phyloP scores from a whole-genome alignment of 2,113 vertebrate genomes.

The Columba janthina region DNA sequence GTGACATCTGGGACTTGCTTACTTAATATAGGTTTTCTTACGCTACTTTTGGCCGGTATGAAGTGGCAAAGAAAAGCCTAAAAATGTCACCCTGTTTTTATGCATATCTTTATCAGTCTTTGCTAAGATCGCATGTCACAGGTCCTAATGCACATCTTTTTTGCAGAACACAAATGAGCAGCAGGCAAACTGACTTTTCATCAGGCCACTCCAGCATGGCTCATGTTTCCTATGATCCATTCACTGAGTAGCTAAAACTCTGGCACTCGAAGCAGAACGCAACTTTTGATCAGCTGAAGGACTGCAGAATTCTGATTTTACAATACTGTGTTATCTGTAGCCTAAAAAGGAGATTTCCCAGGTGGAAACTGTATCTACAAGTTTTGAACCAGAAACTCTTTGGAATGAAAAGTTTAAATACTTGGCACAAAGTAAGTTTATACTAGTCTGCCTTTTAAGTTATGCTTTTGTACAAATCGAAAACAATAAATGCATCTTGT shows the following conservation, averaged over 20 bases:
- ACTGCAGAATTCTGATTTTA: constrained; percentile 35
- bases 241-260: constrained; percentile 3
- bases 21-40: background rate
- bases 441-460: constrained; percentile 62
- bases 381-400: constrained; percentile 51
- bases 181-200: constrained; percentile 18
- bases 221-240: constrained; percentile 18
- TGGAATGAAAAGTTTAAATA: constrained; percentile 53
- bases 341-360: constrained; percentile 54
- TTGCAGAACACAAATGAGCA: background rate
- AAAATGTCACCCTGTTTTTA: background rate
- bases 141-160: background rate
- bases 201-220: constrained; percentile 27
- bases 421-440: constrained; percentile 59
- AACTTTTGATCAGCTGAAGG: constrained; percentile 5
- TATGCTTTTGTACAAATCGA: constrained; percentile 63
- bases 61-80: constrained; percentile 28
- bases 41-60: background rate
- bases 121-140: constrained; percentile 32
- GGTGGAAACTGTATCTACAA: constrained; percentile 47
- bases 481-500: constrained; percentile 68
- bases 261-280: background rate
- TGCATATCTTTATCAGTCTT: background rate
- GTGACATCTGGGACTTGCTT: constrained; percentile 38
- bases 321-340: constrained; percentile 28